Evolutionary conservation across 2,888 invertebrate genomes (phyloP).

Genomic region (Seira ritae): DNA sequence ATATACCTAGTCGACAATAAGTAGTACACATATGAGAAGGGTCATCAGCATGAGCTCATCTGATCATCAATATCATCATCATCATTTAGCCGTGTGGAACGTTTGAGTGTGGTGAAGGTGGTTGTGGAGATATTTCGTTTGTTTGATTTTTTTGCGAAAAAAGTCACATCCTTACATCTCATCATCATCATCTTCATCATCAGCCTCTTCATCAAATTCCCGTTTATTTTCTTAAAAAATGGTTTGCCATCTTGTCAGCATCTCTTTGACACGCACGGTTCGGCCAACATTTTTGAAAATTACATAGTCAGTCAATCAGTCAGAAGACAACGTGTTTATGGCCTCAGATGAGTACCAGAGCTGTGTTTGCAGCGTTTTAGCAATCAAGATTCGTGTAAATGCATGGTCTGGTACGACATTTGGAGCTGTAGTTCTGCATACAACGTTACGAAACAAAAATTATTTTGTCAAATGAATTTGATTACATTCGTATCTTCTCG

Average conservation of each 20-base stretch:
- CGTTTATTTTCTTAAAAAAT: slow-evolving; percentile 22
- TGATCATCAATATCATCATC: not conserved
- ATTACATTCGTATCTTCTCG: not conserved
- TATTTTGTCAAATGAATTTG: not conserved
- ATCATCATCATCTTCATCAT: slow-evolving; percentile 18
- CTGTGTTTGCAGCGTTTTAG: slow-evolving; percentile 93
- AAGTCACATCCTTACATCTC: not conserved
- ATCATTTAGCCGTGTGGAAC: not conserved
- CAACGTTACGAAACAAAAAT: not conserved
- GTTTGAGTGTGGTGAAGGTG: slow-evolving; percentile 7
- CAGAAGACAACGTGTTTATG: slow-evolving; percentile 62
- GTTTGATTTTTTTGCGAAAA: not conserved
- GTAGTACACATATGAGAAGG: not conserved
- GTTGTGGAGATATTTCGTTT: not conserved
- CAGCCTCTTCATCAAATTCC: slow-evolving; percentile 41
- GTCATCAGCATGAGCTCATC: not conserved
- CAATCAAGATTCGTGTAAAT: slow-evolving; percentile 87
- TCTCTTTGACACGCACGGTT: slow-evolving; percentile 32
- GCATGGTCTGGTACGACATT: slow-evolving; percentile 99
- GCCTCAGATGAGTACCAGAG: slow-evolving; percentile 93
- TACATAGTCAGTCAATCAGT: slow-evolving; percentile 33
- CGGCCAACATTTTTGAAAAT: slow-evolving; percentile 52
- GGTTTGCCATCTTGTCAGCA: not conserved
- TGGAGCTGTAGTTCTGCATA: slow-evolving; percentile 66
- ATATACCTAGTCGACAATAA: not conserved